Evolutionary conservation across 2,888 invertebrate genomes (phyloP), one percentile per base, ranked within the genome.

Genomic region (Conus canariensis): DNA sequence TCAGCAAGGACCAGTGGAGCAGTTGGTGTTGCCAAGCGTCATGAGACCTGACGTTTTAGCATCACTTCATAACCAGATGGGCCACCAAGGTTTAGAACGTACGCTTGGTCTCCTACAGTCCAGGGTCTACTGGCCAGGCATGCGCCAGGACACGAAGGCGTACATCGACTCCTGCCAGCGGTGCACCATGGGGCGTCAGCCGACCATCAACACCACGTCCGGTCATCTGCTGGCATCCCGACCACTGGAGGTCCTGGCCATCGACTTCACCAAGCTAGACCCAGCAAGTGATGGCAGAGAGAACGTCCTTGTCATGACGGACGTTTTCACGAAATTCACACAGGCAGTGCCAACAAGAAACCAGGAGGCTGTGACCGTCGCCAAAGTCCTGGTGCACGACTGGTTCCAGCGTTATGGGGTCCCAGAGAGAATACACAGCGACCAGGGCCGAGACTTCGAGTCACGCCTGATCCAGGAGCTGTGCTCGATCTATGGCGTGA

Each of bases 381-480:
- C 45, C 45, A 45, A 45, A 45, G 45, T 4, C 45, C 45, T 45
- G 45, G 4, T 45, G 45, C 4, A 45, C 45, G 45, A 45, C 45
- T 45, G 45, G 3, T 45, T 45, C 45, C 45, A 45, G 45, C 45
- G 88, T 30, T 92, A 90, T 83, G 92, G n/a, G 22, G 91, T 92
- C 14, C 93, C 93, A 6, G 82, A 91, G 64, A 74, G 93, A 30
- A 56, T 93, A 58, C 92, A 93, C 90, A 90, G 89, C 10, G 93
- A 92, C 82, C 93, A 93, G 89, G 92, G 93, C 45, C 45, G 45
- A 45, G 45, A 45, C 2, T 45, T 45, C 45, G 45, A 45, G 45
- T 45, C 45, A 4, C 45, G 45, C 45, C 45, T 45, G 45, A 45
- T 45, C 7, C 56, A 90, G n/a, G 90, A 90, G 77, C 92, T n/a